A percentile compares a stretch with the other conserved stretches of the same genome.
phyloP scores from a whole-genome alignment of 2,797 vertebrate genomes.

The Sebastolobus alascanus region DNA sequence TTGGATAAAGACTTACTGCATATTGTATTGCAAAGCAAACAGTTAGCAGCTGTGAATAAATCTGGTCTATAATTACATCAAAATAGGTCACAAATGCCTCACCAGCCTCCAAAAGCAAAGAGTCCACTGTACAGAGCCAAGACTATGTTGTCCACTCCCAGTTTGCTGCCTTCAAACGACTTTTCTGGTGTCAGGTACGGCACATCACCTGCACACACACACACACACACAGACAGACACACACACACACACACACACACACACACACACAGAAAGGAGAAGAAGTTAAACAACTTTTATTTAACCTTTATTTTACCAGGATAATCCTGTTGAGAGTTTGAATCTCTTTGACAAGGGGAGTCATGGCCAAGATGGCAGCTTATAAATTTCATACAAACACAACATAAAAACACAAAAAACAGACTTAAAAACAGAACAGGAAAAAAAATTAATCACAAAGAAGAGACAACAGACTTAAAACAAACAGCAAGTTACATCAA shows the following conservation, averaged over 20 bases:
- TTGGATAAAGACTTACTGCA: background rate
- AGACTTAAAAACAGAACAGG: no score
- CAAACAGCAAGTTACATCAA: background rate
- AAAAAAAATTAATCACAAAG: background rate
- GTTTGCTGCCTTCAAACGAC: constrained; percentile 91
- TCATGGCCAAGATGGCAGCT: no score
- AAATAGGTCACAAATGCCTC: constrained; percentile 64
- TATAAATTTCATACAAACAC: no score
- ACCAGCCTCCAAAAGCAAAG: constrained; percentile 99
- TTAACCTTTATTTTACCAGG: no score
- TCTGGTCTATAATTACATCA: background rate
- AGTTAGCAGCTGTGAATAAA: background rate
- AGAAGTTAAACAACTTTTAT: background rate
- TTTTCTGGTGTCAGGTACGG: constrained; percentile 85
- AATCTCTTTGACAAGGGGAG: no score
- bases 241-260: background rate
- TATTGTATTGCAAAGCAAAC: background rate
- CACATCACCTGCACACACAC: constrained; percentile 85
- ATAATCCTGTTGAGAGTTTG: background rate
- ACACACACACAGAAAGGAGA: background rate
- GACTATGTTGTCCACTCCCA: constrained; percentile 91
- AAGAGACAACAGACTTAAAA: background rate
- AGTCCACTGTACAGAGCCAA: constrained; percentile 96
- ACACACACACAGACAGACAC: background rate
- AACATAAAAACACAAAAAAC: no score